Evolutionary conservation across 2,113 vertebrate species (phyloP).

Genomic region (Crotalus helleri): DNA sequence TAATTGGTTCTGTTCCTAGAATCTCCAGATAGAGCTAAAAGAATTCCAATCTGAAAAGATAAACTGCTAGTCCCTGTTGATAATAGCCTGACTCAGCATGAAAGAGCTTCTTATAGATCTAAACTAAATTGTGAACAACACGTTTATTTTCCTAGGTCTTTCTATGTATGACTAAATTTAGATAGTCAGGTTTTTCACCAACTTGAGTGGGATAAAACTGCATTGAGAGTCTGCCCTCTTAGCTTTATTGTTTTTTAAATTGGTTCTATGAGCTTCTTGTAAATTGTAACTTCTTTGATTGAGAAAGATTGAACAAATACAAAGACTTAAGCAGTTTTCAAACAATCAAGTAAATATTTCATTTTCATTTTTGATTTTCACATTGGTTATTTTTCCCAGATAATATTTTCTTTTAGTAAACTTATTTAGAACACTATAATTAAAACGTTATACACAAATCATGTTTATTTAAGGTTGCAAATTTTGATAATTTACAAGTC

Average conservation of each 20-base stretch:
- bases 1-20: not conserved
- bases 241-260: not conserved
- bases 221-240: not conserved
- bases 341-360: not conserved
- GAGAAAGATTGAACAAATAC: not conserved
- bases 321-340: not conserved
- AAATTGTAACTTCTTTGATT: not conserved
- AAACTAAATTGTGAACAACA: not conserved
- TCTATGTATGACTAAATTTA: not conserved
- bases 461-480: constrained; percentile 51
- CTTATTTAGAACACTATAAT: constrained; percentile 35
- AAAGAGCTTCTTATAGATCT: not conserved
- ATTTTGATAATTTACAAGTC: constrained; percentile 51
- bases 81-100: not conserved
- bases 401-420: not conserved
- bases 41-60: not conserved
- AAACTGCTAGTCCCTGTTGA: not conserved
- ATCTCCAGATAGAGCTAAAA: not conserved
- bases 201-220: not conserved
- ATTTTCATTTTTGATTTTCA: not conserved
- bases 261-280: not conserved
- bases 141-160: not conserved
- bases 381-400: constrained; percentile 36
- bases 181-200: not conserved
- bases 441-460: constrained; percentile 9